phyloP scores from a whole-genome alignment of 2,888 invertebrate genomes.

The Lysandra coridon region DNA sequence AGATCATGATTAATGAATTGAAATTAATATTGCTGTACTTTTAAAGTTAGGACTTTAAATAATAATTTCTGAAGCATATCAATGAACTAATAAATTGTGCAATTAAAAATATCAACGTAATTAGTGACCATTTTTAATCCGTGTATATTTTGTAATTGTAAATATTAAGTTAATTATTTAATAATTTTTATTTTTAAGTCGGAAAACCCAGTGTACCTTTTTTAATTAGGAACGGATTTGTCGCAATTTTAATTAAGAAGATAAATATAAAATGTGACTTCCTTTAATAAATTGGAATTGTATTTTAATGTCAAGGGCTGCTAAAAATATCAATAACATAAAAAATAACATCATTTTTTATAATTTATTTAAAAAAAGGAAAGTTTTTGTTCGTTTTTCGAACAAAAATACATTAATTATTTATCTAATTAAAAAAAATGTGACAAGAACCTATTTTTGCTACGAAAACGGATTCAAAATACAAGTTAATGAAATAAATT shows the following conservation, averaged over 20 bases:
- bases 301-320: neutral
- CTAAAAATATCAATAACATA: neutral
- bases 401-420: too few relatives aligned
- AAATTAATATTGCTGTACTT: too few relatives aligned
- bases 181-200: neutral
- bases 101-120: neutral
- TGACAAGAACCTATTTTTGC: too few relatives aligned
- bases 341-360: neutral
- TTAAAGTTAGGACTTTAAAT: neutral
- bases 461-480: too few relatives aligned
- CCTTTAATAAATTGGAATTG: neutral
- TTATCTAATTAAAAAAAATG: too few relatives aligned
- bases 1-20: too few relatives aligned
- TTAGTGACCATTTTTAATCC: neutral
- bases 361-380: neutral
- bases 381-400: neutral
- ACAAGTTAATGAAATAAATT: neutral
- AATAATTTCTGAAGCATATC: neutral
- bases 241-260: neutral
- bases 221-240: neutral
- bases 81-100: neutral
- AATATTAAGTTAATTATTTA: neutral
- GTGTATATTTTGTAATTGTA: constrained; percentile 16
- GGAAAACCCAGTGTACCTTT: neutral
- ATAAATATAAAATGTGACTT: neutral